Percentiles rank a stretch among this genome's conserved stretches.
Conservation (phyloP, 1,140 invertebrate genomes). For the Plutomurus gul region DNA sequence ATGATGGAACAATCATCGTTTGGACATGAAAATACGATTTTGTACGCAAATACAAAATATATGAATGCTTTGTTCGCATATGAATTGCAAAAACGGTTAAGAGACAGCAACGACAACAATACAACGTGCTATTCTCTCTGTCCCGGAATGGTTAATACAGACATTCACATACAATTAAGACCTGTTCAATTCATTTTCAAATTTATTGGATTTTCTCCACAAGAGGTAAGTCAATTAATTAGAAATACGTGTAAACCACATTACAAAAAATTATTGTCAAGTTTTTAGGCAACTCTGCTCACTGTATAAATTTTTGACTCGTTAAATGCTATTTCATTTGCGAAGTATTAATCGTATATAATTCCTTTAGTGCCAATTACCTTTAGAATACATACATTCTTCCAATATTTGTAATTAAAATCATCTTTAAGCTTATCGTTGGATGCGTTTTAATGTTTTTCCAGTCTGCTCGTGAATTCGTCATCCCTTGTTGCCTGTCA, state of each 20-base stretch:
- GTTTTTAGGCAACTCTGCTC: too few relatives aligned
- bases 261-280: too few relatives aligned
- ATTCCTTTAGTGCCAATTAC: too few relatives aligned
- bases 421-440: too few relatives aligned
- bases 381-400: too few relatives aligned
- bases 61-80: not conserved
- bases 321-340: too few relatives aligned
- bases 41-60: conserved; percentile 57
- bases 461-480: conserved; percentile 77
- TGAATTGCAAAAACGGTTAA: conserved; percentile 54
- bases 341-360: too few relatives aligned
- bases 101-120: conserved; percentile 59
- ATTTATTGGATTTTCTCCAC: not conserved
- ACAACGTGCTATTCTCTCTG: conserved; percentile 55
- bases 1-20: not conserved
- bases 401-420: too few relatives aligned
- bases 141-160: not conserved
- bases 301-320: too few relatives aligned
- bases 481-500: conserved; percentile 75
- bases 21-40: not conserved
- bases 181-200: not conserved
- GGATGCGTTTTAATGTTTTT: too few relatives aligned
- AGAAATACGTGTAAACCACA: too few relatives aligned
- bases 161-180: not conserved
- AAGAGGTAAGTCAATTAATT: not conserved